Conservation (phyloP, 35 echinoderm and acorn worm genomes). For the Heliocidaris erythrogramma region DNA sequence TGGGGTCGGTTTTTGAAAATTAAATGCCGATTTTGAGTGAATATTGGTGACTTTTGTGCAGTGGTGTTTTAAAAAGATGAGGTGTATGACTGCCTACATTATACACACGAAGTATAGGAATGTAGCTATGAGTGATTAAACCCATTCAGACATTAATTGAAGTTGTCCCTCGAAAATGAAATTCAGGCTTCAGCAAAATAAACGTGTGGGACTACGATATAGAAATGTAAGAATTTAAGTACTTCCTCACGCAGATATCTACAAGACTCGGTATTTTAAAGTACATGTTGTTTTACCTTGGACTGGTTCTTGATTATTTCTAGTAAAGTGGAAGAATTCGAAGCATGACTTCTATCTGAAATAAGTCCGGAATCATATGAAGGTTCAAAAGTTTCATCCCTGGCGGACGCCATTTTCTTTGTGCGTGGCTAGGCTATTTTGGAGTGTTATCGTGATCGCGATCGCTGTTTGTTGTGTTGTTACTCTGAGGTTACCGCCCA, state of each 20-base stretch:
- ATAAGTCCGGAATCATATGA: conserved; percentile 35
- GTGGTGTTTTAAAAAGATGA: no score
- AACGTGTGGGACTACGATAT: neutral
- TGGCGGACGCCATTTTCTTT: conserved; percentile 38
- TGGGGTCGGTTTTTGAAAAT: no score
- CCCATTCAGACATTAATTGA: no score
- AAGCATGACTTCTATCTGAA: neutral
- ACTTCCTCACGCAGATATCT: neutral
- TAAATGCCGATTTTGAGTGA: no score
- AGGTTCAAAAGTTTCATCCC: conserved; percentile 23
- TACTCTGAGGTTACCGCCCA: no score
- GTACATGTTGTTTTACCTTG: neutral
- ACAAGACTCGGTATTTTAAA: neutral
- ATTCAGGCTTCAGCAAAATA: neutral
- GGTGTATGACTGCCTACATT: no score
- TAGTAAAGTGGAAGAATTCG: neutral
- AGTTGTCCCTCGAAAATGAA: neutral
- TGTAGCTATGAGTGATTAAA: no score
- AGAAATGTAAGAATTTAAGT: neutral
- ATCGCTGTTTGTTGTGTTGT: neutral
- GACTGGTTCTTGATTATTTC: neutral
- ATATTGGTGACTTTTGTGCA: no score
- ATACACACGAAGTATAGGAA: no score
- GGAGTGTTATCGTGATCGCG: neutral
- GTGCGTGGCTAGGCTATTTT: neutral